Percentiles rank a stretch among this genome's conserved stretches.
Evolutionary conservation across 2,113 vertebrate genomes (phyloP).

Genomic region (Polypterus bichir): DNA sequence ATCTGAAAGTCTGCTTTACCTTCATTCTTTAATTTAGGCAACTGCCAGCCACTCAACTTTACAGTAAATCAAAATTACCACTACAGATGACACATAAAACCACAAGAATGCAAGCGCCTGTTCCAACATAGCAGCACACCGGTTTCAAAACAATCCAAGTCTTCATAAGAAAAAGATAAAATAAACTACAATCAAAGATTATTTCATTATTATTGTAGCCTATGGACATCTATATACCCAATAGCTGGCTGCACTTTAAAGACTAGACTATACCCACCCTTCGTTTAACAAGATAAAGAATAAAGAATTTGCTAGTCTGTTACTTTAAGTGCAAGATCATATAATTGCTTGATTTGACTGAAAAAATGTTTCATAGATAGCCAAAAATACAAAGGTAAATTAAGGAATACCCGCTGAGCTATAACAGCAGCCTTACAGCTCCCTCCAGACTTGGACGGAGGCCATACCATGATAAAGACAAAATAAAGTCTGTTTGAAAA

Average conservation of each 20-base stretch:
- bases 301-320: too few relatives aligned
- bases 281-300: background rate
- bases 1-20: too few relatives aligned
- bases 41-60: background rate
- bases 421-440: too few relatives aligned
- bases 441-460: too few relatives aligned
- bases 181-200: background rate
- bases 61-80: background rate
- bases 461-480: too few relatives aligned
- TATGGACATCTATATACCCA: slow-evolving; percentile 10
- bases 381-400: too few relatives aligned
- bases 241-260: background rate
- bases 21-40: too few relatives aligned
- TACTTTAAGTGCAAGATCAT: too few relatives aligned
- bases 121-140: slow-evolving; percentile 21
- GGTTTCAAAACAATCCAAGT: slow-evolving; percentile 25
- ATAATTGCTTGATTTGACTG: too few relatives aligned
- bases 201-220: slow-evolving; percentile 19
- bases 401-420: too few relatives aligned
- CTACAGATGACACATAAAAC: background rate
- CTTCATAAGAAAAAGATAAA: slow-evolving; percentile 19
- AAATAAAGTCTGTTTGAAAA: too few relatives aligned
- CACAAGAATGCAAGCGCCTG: slow-evolving; percentile 30
- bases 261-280: background rate
- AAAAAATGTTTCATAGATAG: too few relatives aligned